phyloP scores from a whole-genome alignment of 2,888 invertebrate species.

The Opisthograptis luteolata region DNA sequence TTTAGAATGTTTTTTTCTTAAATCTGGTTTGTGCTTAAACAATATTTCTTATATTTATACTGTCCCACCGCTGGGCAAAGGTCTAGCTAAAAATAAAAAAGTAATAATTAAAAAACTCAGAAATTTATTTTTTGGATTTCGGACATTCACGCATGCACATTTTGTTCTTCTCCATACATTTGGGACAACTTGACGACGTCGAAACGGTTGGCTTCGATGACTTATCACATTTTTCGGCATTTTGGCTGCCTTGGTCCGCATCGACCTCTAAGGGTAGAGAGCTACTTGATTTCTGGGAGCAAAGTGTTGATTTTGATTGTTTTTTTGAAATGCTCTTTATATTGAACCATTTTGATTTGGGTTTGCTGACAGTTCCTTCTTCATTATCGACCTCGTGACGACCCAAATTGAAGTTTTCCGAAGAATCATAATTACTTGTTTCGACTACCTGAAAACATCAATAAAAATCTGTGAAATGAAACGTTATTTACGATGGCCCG shows the following conservation, averaged over 20 bases:
- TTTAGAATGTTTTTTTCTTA: no score
- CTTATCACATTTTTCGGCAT: no score
- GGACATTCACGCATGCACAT: slow-evolving; percentile 56
- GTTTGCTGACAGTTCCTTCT: background rate
- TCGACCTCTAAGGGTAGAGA: no score
- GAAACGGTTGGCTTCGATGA: background rate
- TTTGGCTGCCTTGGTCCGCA: no score
- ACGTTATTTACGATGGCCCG: no score
- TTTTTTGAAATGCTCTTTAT: no score
- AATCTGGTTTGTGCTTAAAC: no score
- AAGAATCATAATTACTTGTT: slow-evolving; percentile 2
- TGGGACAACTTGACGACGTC: slow-evolving; percentile 48
- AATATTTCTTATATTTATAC: no score
- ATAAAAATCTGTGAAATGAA: slow-evolving; percentile 4
- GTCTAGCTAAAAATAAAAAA: no score
- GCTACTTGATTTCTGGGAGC: no score
- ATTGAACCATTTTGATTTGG: background rate
- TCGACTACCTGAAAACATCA: slow-evolving; percentile 19
- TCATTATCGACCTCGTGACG: background rate
- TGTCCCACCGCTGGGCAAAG: no score
- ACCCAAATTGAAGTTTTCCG: slow-evolving; percentile 21
- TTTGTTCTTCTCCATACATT: slow-evolving; percentile 51
- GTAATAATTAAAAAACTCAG: background rate
- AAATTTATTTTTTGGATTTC: slow-evolving; percentile 32
- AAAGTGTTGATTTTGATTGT: no score